Conservation (phyloP, 1,140 invertebrate genomes). For the Listronotus oregonensis region DNA sequence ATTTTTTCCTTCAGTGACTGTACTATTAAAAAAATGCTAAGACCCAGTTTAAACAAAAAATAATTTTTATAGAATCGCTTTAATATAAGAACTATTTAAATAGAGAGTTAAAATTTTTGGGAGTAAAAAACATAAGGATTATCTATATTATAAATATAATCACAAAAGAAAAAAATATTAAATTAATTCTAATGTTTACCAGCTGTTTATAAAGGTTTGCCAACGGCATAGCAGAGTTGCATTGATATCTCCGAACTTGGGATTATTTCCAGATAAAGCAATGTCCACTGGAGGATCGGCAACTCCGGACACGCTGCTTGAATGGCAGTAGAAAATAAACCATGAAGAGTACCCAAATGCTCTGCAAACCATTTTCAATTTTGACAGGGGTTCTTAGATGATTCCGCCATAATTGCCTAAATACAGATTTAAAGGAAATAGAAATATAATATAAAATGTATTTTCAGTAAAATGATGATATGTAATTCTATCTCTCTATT, state of each 20-base stretch:
- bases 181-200: no score
- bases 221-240: constrained; percentile 91
- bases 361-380: constrained; percentile 47
- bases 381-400: constrained; percentile 47
- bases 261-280: constrained; percentile 67
- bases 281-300: constrained; percentile 71
- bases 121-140: constrained; percentile 13
- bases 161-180: no score
- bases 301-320: constrained; percentile 75
- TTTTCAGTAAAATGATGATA: no score
- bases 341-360: constrained; percentile 67
- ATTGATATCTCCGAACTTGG: constrained; percentile 98
- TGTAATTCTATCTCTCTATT: no score
- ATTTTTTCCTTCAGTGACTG: no score
- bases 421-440: background rate
- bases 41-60: no score
- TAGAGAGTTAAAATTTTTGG: no score
- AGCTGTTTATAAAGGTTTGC: constrained; percentile 72
- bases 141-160: constrained; percentile 16
- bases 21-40: no score
- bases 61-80: no score
- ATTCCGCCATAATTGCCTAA: constrained; percentile 64
- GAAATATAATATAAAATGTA: no score
- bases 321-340: constrained; percentile 76
- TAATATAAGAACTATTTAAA: no score